Evolutionary conservation across 2,888 invertebrate species (phyloP).

Genomic region (Branchellion lobata): DNA sequence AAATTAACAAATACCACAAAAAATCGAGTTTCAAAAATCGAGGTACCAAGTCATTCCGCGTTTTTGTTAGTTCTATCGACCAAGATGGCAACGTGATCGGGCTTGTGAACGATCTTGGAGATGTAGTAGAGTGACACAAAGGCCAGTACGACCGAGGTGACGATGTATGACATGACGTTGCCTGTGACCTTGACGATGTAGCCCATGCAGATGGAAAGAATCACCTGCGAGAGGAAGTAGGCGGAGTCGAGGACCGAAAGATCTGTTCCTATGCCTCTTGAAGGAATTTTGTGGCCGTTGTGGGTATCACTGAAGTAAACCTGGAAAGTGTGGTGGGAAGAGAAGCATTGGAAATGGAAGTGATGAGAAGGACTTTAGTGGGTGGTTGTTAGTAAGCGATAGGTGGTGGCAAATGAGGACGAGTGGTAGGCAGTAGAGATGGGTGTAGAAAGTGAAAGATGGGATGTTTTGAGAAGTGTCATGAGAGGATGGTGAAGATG

Average conservation of each 20-base stretch:
- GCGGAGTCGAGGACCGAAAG: slow-evolving; percentile 70
- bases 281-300: slow-evolving; percentile 41
- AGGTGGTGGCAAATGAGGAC: no score
- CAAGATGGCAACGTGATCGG: slow-evolving; percentile 39
- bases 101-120: slow-evolving; percentile 53
- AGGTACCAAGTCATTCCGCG: no score
- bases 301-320: slow-evolving; percentile 58
- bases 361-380: no score
- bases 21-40: no score
- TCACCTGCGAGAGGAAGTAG: slow-evolving; percentile 62
- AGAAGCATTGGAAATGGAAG: no score
- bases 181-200: slow-evolving; percentile 63
- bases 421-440: no score
- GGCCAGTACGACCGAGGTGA: slow-evolving; percentile 62
- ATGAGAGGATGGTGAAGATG: no score
- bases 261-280: slow-evolving; percentile 86
- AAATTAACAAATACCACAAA: no score
- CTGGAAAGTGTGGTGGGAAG: slow-evolving; percentile 54
- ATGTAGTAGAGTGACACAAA: slow-evolving; percentile 58
- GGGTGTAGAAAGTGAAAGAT: no score
- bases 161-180: slow-evolving; percentile 62
- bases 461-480: no score
- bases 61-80: background rate
- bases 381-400: no score
- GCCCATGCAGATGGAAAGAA: slow-evolving; percentile 63